Evolutionary conservation across 2,888 invertebrate species (phyloP).

Genomic region (Hirtodrosophila confusa): DNA sequence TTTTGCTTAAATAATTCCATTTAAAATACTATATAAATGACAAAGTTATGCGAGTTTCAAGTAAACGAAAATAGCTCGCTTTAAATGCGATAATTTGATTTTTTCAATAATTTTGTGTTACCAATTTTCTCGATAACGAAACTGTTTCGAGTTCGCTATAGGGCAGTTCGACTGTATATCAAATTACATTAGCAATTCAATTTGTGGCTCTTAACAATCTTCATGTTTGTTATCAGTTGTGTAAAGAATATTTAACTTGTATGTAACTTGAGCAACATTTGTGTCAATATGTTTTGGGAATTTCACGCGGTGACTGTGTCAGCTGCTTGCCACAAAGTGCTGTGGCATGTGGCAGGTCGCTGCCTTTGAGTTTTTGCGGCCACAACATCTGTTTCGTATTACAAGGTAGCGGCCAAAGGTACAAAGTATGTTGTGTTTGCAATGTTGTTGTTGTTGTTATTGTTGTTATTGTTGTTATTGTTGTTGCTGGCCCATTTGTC

Average conservation of each 20-base stretch:
- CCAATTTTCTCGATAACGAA: too few species aligned
- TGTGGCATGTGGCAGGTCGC: constrained; percentile 12
- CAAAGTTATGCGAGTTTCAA: too few species aligned
- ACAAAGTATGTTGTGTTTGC: constrained; percentile 30
- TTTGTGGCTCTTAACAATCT: too few species aligned
- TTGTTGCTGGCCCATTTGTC: constrained; percentile 67
- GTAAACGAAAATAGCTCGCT: too few species aligned
- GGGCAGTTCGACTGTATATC: too few species aligned
- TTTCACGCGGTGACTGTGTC: constrained; percentile 14
- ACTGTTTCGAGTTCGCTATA: too few species aligned
- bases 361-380: constrained; percentile 7
- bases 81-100: too few species aligned
- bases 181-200: too few species aligned
- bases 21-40: too few species aligned
- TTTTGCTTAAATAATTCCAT: too few species aligned
- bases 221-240: too few species aligned
- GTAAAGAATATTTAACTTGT: constrained; percentile 1
- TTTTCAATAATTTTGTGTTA: too few species aligned
- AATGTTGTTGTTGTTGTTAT: constrained; percentile 23
- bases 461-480: constrained; percentile 25
- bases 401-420: constrained; percentile 63
- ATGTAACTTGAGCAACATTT: background rate
- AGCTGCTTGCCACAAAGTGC: constrained; percentile 25
- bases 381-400: constrained; percentile 67
- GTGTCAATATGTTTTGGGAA: constrained; percentile 22